Percentiles rank a stretch among this genome's conserved stretches.
Evolutionary conservation across 2,113 vertebrate genomes (phyloP).

Genomic region (Ochotona curzoniae): DNA sequence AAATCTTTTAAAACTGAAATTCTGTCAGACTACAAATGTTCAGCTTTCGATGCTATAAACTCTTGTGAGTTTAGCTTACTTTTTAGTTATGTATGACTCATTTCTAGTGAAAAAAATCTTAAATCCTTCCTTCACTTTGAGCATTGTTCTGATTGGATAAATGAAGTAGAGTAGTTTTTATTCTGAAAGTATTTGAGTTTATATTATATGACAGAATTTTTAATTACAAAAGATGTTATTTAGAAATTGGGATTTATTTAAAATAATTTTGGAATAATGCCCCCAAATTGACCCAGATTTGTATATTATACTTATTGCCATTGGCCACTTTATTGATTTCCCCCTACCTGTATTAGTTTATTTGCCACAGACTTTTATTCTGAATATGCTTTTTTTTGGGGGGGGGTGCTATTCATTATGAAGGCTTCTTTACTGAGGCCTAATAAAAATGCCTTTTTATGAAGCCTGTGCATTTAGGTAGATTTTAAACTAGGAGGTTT

Average conservation of each 20-base stretch:
- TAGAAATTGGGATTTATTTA: constrained; percentile 77
- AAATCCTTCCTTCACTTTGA: constrained; percentile 51
- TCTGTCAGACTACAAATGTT: background rate
- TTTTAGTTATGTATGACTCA: constrained; percentile 63
- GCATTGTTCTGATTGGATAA: constrained; percentile 71
- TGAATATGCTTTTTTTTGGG: constrained; percentile 59
- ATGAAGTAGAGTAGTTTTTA: constrained; percentile 74
- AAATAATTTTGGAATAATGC: constrained; percentile 78
- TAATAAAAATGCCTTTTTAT: constrained; percentile 70
- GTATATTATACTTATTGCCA: constrained; percentile 18
- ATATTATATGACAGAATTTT: constrained; percentile 59
- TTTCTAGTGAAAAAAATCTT: constrained; percentile 65
- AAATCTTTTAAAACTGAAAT: constrained; percentile 67
- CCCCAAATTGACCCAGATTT: constrained; percentile 40
- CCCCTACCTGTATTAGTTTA: constrained; percentile 61
- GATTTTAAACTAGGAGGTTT: constrained; percentile 63
- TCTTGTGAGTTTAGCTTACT: rapidly evolving
- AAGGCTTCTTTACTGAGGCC: constrained; percentile 70
- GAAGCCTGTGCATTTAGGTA: constrained; percentile 77
- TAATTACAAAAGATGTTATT: constrained; percentile 66
- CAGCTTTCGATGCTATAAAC: constrained; percentile 35
- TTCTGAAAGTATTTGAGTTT: constrained; percentile 76
- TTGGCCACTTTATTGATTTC: constrained; percentile 14
- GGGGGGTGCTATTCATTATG: constrained; percentile 74
- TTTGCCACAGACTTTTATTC: constrained; percentile 61